Conservation (phyloP, 2,888 invertebrate species). For the Lithophane ornitopus region DNA sequence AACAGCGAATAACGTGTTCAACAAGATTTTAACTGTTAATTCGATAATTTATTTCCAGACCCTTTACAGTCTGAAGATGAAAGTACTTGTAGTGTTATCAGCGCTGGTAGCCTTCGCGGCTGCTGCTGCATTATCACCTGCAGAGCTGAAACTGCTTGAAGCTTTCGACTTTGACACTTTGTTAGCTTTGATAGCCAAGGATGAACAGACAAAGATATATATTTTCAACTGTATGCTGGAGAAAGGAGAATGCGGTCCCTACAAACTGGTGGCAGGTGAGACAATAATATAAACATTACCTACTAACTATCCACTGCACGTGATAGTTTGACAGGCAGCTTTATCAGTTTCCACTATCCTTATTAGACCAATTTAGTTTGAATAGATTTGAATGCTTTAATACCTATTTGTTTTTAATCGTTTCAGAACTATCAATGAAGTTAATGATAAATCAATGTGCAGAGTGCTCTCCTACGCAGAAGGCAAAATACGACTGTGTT, state of each 20-base stretch:
- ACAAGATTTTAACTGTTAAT: neutral
- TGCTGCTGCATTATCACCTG: conserved; percentile 26
- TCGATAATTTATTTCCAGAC: neutral
- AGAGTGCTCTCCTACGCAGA: conserved; percentile 69
- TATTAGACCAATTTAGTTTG: neutral
- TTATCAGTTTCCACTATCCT: neutral
- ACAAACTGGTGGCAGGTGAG: conserved; percentile 44
- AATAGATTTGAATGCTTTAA: neutral
- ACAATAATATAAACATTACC: too few relatives aligned
- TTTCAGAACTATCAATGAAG: conserved; percentile 58
- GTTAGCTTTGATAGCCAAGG: conserved; percentile 70
- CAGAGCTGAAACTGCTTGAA: conserved; percentile 50
- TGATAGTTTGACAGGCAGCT: neutral
- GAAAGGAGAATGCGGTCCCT: conserved; percentile 35
- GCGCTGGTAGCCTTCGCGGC: conserved; percentile 38
- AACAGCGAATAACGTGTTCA: neutral
- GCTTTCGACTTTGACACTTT: conserved; percentile 66
- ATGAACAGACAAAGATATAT: conserved; percentile 60
- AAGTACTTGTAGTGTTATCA: conserved; percentile 51
- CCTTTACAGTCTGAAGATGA: conserved; percentile 55
- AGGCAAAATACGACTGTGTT: conserved; percentile 65
- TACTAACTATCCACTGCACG: neutral
- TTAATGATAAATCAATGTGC: conserved; percentile 66
- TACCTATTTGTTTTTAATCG: neutral
- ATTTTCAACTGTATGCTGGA: conserved; percentile 74